Conservation (phyloP, 2,113 vertebrate species). For the Dolichotis patagonum region DNA sequence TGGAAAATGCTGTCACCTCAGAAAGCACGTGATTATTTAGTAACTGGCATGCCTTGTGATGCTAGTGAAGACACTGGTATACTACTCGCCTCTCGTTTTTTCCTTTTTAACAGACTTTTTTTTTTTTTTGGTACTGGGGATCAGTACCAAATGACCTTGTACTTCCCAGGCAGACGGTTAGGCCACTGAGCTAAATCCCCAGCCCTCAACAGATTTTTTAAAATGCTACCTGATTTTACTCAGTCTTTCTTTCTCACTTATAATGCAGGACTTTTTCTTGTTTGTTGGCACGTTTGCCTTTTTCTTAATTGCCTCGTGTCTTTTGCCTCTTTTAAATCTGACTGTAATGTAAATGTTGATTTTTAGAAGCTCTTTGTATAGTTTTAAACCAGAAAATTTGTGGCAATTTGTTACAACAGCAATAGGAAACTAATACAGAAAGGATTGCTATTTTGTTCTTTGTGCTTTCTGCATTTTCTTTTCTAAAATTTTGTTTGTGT, state of each 20-base stretch:
- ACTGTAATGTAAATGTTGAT: background rate
- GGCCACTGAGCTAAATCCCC: too few species aligned
- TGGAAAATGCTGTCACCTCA: background rate
- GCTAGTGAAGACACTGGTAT: background rate
- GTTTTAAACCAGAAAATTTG: background rate
- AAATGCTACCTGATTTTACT: conserved; percentile 5
- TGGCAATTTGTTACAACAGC: background rate
- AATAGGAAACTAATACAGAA: background rate
- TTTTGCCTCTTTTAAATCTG: conserved; percentile 15
- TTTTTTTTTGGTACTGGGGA: too few species aligned
- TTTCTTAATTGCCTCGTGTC: background rate
- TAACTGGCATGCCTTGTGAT: background rate
- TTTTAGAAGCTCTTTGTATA: conserved; percentile 10
- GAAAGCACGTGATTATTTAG: background rate
- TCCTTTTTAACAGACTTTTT: background rate
- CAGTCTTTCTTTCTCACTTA: conserved; percentile 28
- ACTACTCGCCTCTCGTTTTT: background rate
- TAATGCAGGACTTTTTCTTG: background rate
- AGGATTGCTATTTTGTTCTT: background rate
- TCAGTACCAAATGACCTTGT: too few species aligned
- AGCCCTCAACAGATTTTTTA: too few species aligned
- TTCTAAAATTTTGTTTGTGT: background rate
- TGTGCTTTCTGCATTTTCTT: conserved; percentile 39
- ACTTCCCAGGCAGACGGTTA: too few species aligned
- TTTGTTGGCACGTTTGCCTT: background rate